These are phyloP conservation scores for Limosa lapponica DNA, from an alignment of 2,797 vertebrate species.

Conservation along the genomic window DNA sequence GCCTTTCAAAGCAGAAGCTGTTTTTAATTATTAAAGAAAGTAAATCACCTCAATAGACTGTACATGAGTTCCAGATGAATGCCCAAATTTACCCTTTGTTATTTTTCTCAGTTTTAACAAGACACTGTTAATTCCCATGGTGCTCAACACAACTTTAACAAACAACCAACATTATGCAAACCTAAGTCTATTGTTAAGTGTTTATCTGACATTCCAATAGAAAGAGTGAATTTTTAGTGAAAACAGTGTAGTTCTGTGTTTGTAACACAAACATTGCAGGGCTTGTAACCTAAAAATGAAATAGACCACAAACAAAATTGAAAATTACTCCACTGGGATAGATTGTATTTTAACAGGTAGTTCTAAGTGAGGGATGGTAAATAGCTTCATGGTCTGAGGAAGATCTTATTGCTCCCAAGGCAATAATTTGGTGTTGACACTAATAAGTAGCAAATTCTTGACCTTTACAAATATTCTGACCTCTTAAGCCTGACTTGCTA, in stretches of 20 bases:
- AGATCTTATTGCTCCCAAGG: neutral
- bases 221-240: neutral
- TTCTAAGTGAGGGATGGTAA: neutral
- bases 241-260: neutral
- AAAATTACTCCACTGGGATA: neutral
- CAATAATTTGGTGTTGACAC: neutral
- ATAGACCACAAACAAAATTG: neutral
- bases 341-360: neutral
- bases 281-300: neutral
- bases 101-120: neutral
- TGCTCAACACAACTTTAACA: neutral
- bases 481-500: neutral
- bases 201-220: neutral
- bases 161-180: neutral
- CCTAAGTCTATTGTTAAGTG: neutral
- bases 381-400: neutral
- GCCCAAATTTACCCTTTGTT: neutral
- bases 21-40: constrained; percentile 2
- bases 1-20: neutral
- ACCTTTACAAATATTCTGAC: neutral
- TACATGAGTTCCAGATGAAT: neutral
- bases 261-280: neutral
- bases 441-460: neutral
- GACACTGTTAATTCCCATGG: neutral
- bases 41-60: neutral